Percentiles rank a stretch among this genome's conserved stretches.
phyloP scores from a whole-genome alignment of 1,140 invertebrate species.

The Mizuhopecten yessoensis region DNA sequence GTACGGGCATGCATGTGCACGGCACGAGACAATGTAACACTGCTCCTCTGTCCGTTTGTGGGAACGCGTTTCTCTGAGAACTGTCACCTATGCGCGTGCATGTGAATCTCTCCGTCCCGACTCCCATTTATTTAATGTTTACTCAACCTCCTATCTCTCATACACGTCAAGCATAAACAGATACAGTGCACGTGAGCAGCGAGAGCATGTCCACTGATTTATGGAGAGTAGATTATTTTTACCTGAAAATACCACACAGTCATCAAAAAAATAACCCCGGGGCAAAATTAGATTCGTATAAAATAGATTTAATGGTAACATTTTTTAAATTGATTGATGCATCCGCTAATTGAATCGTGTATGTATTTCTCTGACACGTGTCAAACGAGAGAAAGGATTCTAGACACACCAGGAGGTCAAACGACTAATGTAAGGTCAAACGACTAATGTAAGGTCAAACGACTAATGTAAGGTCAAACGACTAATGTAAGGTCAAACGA shows the following conservation, averaged over 20 bases:
- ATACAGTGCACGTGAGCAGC: not conserved
- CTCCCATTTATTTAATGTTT: not conserved
- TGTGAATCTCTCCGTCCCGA: not conserved
- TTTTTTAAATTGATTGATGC: not conserved
- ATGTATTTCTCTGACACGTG: slow-evolving; percentile 18
- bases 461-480: too few relatives aligned
- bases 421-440: not conserved
- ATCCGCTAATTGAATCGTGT: slow-evolving; percentile 19
- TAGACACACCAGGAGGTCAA: not conserved
- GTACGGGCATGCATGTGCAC: slow-evolving; percentile 6
- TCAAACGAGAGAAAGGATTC: not conserved
- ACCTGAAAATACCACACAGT: not conserved
- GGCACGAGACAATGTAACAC: not conserved
- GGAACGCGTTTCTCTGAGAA: not conserved
- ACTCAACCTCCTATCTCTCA: not conserved
- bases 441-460: too few relatives aligned
- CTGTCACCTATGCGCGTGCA: slow-evolving; percentile 5
- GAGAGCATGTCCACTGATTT: not conserved
- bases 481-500: too few relatives aligned
- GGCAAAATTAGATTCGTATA: not conserved
- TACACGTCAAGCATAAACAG: not conserved
- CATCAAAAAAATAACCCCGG: not conserved
- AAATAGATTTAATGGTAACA: not conserved
- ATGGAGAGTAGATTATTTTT: slow-evolving; percentile 18
- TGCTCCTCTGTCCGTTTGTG: not conserved